phyloP scores from a whole-genome alignment of 2,888 invertebrate genomes.

The Troides aeacus region DNA sequence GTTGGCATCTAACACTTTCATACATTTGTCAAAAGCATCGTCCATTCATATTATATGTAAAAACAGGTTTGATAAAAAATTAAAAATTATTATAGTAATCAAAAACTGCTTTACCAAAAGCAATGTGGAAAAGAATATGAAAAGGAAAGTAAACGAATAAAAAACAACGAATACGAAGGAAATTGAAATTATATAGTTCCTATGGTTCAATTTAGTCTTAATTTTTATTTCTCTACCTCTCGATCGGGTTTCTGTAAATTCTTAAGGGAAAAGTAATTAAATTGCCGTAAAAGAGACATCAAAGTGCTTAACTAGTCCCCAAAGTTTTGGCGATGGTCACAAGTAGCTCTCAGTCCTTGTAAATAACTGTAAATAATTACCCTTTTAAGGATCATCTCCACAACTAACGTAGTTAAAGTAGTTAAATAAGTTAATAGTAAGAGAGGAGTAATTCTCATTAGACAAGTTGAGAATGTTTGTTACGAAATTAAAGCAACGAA shows the following conservation, averaged over 20 bases:
- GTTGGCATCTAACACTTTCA: too few relatives aligned
- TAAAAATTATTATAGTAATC: too few relatives aligned
- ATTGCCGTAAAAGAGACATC: slow-evolving; percentile 18
- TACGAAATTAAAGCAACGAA: not conserved
- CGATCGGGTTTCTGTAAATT: not conserved
- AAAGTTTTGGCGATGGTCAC: slow-evolving; percentile 14
- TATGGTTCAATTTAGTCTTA: not conserved
- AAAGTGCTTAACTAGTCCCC: slow-evolving; percentile 11
- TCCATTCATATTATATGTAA: too few relatives aligned
- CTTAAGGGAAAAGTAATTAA: slow-evolving; percentile 10
- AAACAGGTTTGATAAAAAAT: too few relatives aligned
- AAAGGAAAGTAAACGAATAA: not conserved
- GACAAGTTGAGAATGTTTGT: not conserved
- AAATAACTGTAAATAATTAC: slow-evolving; percentile 17
- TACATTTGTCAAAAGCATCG: too few relatives aligned
- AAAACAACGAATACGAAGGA: not conserved
- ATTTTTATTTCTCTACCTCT: not conserved
- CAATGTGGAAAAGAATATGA: too few relatives aligned
- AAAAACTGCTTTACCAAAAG: too few relatives aligned
- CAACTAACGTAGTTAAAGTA: slow-evolving; percentile 11
- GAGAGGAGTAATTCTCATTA: not conserved
- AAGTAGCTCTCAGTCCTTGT: slow-evolving; percentile 10
- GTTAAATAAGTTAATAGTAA: slow-evolving; percentile 6
- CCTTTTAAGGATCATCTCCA: slow-evolving; percentile 5
- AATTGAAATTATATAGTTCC: not conserved